Conservation (phyloP, 2,888 invertebrate genomes). For the Pammene fasciana region DNA sequence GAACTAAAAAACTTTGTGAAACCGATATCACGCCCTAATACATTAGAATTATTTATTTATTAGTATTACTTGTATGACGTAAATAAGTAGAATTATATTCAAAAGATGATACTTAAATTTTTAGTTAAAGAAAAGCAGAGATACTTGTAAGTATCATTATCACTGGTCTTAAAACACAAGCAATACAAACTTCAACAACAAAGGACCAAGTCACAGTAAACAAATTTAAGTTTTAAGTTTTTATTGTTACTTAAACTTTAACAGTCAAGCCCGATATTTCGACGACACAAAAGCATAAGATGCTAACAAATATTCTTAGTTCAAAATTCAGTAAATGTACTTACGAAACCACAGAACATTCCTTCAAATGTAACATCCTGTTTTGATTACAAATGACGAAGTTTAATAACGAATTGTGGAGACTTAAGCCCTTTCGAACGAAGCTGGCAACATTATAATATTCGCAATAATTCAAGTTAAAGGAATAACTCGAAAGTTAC, state of each 20-base stretch:
- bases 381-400: neutral
- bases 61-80: too few species aligned
- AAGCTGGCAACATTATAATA: slow-evolving; percentile 3
- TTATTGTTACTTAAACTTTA: neutral
- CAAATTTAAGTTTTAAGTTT: too few species aligned
- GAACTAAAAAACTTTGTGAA: too few species aligned
- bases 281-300: slow-evolving; percentile 1
- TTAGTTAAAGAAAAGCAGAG: too few species aligned
- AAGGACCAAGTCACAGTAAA: too few species aligned
- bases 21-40: too few species aligned
- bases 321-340: slow-evolving; percentile 8
- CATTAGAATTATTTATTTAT: too few species aligned
- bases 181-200: too few species aligned
- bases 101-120: too few species aligned
- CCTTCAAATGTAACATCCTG: slow-evolving; percentile 1
- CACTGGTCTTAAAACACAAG: too few species aligned
- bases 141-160: too few species aligned
- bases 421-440: neutral
- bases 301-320: neutral
- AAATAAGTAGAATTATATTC: too few species aligned
- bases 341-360: slow-evolving; percentile 20
- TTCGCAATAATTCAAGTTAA: slow-evolving; percentile 32
- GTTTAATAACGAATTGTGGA: neutral
- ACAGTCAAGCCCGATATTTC: neutral
- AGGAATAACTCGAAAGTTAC: slow-evolving; percentile 28